Evolutionary conservation across 2,888 invertebrate species (phyloP).

Genomic region (Aleiodes alternator): DNA sequence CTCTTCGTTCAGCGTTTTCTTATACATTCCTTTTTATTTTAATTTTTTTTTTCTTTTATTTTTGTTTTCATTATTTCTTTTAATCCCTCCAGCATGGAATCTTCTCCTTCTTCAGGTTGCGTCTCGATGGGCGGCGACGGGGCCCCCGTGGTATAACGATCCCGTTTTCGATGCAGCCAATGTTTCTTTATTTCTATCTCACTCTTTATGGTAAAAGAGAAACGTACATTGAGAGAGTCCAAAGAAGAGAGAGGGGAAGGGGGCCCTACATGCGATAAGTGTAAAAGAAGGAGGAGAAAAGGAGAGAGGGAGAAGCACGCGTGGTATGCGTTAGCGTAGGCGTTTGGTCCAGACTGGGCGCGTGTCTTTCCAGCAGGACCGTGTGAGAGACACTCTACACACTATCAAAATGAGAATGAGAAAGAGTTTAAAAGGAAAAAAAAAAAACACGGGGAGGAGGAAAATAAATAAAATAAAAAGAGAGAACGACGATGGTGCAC

Average conservation of each 20-base stretch:
- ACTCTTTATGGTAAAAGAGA: constrained; percentile 33
- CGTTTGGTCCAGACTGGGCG: constrained; percentile 63
- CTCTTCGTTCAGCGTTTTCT: constrained; percentile 41
- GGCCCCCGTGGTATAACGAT: constrained; percentile 50
- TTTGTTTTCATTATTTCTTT: constrained; percentile 41
- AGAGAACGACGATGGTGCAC: constrained; percentile 36
- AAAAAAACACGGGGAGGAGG: neutral
- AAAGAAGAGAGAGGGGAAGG: neutral
- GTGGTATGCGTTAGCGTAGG: constrained; percentile 66
- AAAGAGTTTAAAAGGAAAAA: neutral
- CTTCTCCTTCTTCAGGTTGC: constrained; percentile 43
- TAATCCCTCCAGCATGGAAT: constrained; percentile 15
- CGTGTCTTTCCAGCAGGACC: constrained; percentile 51
- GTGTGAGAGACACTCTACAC: constrained; percentile 31
- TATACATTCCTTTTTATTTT: constrained; percentile 35
- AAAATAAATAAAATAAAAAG: constrained; percentile 12
- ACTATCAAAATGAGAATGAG: constrained; percentile 25
- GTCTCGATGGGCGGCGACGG: constrained; percentile 48
- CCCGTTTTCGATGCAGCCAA: constrained; percentile 47
- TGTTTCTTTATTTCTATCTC: constrained; percentile 34
- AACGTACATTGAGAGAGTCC: neutral
- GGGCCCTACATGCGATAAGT: constrained; percentile 24
- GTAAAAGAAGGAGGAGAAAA: constrained; percentile 19
- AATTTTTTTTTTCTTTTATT: constrained; percentile 28
- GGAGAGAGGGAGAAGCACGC: constrained; percentile 58